Conservation (phyloP, 2,888 invertebrate genomes). For the Ectropis crepuscularia region DNA sequence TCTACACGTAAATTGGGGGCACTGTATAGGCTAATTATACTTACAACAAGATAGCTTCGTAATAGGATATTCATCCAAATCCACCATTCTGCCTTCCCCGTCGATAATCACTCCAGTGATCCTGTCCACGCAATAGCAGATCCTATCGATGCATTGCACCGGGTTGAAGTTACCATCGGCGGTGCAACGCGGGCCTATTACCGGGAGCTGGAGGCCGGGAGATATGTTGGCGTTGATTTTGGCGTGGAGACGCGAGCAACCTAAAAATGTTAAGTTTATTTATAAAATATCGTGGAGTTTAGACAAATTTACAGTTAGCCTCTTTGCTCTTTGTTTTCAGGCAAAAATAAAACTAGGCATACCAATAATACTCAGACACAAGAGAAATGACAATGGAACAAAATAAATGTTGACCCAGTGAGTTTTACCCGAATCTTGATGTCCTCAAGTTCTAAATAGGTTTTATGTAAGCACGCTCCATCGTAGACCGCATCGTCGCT, state of each 20-base stretch:
- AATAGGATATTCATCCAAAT: constrained; percentile 64
- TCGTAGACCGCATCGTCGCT: not conserved
- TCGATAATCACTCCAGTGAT: constrained; percentile 76
- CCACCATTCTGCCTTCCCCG: constrained; percentile 47
- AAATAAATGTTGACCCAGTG: no score
- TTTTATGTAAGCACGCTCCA: not conserved
- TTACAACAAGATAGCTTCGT: constrained; percentile 75
- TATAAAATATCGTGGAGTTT: not conserved
- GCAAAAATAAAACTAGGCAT: no score
- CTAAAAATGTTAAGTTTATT: constrained; percentile 58
- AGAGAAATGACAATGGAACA: no score
- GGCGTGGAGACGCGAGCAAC: constrained; percentile 84
- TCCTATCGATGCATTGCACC: constrained; percentile 86
- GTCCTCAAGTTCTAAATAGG: not conserved
- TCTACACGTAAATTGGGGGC: no score
- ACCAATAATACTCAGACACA: no score
- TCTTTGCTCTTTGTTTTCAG: no score
- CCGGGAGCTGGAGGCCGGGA: constrained; percentile 63
- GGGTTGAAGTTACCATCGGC: constrained; percentile 88
- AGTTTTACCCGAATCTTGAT: no score
- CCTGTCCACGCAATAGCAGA: constrained; percentile 86
- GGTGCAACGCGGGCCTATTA: constrained; percentile 84
- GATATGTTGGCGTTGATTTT: constrained; percentile 72
- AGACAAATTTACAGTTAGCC: not conserved
- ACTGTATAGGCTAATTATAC: constrained; percentile 42